Conservation (phyloP, 1,140 invertebrate species). For the Cotesia glomerata region DNA sequence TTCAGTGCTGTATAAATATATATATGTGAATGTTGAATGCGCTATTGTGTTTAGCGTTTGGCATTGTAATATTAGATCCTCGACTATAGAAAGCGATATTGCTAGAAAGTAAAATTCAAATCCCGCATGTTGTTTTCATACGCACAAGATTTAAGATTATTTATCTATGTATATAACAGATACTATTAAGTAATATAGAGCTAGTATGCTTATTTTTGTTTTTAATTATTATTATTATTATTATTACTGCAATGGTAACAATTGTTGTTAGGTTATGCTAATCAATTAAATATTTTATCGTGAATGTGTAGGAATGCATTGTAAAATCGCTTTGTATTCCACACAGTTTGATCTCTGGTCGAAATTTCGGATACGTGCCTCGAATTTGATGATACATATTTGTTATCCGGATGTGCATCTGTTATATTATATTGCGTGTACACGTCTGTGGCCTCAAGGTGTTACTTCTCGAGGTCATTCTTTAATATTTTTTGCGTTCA, state of each 20-base stretch:
- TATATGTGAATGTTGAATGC: background rate
- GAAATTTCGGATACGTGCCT: no score
- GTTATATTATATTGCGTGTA: background rate
- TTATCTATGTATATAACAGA: no score
- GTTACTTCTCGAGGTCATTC: conserved; percentile 10
- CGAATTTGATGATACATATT: background rate
- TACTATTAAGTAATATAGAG: no score
- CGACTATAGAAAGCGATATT: no score
- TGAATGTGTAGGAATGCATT: background rate
- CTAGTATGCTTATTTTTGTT: no score
- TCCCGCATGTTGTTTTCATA: background rate
- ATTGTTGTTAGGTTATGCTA: no score
- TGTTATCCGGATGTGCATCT: no score
- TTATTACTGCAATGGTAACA: no score
- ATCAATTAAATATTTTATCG: background rate
- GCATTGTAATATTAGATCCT: background rate
- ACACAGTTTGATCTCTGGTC: no score
- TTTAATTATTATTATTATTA: no score
- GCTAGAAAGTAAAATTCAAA: no score
- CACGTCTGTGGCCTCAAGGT: conserved; percentile 10
- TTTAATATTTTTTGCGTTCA: background rate
- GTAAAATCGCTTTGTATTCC: background rate
- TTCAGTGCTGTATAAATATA: background rate
- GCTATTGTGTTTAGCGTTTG: background rate
- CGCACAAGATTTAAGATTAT: background rate